These are phyloP conservation scores for Pitangus sulphuratus DNA, from an alignment of 2,797 vertebrate species.

Conservation along the genomic window DNA sequence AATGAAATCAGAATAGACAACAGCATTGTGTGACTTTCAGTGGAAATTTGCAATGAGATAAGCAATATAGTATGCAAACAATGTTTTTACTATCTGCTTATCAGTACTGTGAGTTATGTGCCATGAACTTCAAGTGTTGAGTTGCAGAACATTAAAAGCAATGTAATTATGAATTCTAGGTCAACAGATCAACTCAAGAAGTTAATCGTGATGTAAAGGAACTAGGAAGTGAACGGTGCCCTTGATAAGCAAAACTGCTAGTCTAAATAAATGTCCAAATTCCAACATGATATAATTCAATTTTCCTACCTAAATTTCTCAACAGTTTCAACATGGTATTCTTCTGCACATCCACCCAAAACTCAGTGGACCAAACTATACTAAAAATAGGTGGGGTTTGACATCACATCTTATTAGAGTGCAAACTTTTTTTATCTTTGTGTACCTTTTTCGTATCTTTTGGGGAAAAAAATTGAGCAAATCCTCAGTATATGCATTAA, in stretches of 20 bases:
- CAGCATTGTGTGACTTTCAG: not conserved
- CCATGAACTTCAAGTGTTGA: not conserved
- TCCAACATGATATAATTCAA: not conserved
- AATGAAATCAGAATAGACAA: not conserved
- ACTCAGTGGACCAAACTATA: not conserved
- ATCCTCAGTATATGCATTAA: not conserved
- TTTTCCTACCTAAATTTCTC: not conserved
- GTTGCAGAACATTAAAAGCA: not conserved
- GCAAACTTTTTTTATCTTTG: not conserved
- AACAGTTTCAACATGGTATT: not conserved
- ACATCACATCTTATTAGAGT: not conserved
- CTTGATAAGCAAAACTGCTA: conserved; percentile 37
- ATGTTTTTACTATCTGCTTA: not conserved
- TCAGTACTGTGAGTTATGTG: not conserved
- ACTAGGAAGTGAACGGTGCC: not conserved
- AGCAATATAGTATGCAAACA: not conserved
- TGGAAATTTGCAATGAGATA: not conserved
- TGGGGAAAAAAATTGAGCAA: not conserved
- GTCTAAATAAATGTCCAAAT: conserved; percentile 17
- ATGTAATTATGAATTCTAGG: not conserved
- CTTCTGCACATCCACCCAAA: not conserved
- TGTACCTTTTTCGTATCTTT: not conserved
- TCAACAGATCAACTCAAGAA: not conserved
- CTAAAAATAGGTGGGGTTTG: not conserved
- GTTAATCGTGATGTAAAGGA: not conserved